phyloP scores from a whole-genome alignment of 1,140 invertebrate genomes.

The Drosophila ananassae region DNA sequence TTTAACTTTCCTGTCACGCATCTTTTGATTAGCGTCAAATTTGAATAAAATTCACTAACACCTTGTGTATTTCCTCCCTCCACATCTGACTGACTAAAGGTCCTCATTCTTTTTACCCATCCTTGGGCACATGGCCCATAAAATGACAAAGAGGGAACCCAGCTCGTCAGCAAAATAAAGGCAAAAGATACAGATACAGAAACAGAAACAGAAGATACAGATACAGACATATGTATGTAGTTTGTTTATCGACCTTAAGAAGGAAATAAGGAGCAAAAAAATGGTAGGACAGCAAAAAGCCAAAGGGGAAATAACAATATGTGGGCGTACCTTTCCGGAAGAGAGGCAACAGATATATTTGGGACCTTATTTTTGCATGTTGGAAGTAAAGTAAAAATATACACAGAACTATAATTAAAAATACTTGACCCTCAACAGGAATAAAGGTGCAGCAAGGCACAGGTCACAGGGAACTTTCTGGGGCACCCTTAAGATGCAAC shows the following conservation, averaged over 20 bases:
- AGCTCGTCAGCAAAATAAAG: constrained; percentile 64
- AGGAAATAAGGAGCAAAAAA: constrained; percentile 22
- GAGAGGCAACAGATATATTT: background rate
- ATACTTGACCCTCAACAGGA: background rate
- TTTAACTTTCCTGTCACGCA: constrained; percentile 66
- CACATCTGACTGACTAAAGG: background rate
- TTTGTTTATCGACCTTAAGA: constrained; percentile 56
- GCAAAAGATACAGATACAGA: constrained; percentile 15
- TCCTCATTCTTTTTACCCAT: background rate
- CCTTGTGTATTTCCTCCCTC: constrained; percentile 37
- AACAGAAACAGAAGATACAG: constrained; percentile 11
- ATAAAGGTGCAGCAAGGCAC: background rate
- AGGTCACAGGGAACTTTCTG: background rate
- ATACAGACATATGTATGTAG: constrained; percentile 40
- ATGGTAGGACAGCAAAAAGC: constrained; percentile 22
- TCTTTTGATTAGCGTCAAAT: constrained; percentile 76
- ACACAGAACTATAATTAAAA: background rate
- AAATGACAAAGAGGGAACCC: constrained; percentile 46
- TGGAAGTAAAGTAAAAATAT: background rate
- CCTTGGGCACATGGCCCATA: constrained; percentile 48
- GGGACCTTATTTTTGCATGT: background rate
- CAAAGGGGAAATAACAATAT: constrained; percentile 25
- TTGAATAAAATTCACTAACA: constrained; percentile 80
- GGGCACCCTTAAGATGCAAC: background rate
- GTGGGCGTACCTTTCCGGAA: background rate